Conservation (phyloP, 92 coral and sea anemone genomes). For the Pocillopora grandis region DNA sequence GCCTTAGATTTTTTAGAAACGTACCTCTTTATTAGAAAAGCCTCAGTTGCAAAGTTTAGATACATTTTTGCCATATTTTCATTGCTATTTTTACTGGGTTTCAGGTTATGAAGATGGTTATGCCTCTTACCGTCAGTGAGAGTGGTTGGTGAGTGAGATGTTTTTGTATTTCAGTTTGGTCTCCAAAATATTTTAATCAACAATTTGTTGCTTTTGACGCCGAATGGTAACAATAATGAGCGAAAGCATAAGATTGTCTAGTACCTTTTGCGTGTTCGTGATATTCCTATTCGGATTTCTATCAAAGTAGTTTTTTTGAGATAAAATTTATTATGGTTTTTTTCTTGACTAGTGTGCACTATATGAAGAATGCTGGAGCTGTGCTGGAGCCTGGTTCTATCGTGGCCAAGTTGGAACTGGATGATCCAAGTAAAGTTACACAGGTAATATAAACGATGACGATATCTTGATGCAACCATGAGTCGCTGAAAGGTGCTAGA, state of each 20-base stretch:
- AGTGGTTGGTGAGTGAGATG: constrained; percentile 88
- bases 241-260: too few species aligned
- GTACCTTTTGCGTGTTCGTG: too few species aligned
- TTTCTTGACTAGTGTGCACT: constrained; percentile 73
- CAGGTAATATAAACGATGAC: constrained; percentile 56
- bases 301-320: background rate
- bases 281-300: background rate
- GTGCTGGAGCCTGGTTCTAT: constrained; percentile 93
- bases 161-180: background rate
- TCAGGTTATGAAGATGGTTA: constrained; percentile 99
- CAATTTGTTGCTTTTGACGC: too few species aligned
- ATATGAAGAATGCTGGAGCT: constrained; percentile 85
- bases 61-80: background rate
- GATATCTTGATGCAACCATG: too few species aligned
- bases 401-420: constrained; percentile 91
- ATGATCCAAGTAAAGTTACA: constrained; percentile 92
- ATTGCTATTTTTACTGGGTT: background rate
- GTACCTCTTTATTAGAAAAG: too few species aligned
- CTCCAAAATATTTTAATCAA: background rate
- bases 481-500: too few species aligned
- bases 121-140: constrained; percentile 92
- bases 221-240: too few species aligned
- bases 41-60: background rate
- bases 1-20: too few species aligned
- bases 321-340: background rate